Percentiles rank a stretch among this genome's conserved stretches.
Conservation (phyloP, 2,888 invertebrate species). For the Oligia fasciuncula region DNA sequence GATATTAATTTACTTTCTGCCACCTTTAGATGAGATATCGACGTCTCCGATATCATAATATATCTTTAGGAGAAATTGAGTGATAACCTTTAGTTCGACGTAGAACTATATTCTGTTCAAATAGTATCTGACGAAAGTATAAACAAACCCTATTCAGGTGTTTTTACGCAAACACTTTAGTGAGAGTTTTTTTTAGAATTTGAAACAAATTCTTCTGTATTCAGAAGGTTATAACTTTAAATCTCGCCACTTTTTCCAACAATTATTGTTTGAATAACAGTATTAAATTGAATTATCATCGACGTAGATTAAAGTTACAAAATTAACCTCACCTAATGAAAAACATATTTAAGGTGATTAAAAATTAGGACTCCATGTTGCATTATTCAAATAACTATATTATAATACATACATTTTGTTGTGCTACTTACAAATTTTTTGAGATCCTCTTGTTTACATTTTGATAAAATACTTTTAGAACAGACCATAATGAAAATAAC, state of each 20-base stretch:
- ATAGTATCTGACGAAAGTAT: neutral
- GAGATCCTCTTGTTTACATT: neutral
- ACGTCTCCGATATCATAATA: slow-evolving; percentile 23
- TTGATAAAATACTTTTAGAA: neutral
- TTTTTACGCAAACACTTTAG: neutral
- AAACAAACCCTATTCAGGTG: neutral
- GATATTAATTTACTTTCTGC: slow-evolving; percentile 49
- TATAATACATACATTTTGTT: neutral
- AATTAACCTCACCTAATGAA: neutral
- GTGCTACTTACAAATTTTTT: no score
- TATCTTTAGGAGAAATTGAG: slow-evolving; percentile 22
- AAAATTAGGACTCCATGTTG: neutral
- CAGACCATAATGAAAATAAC: neutral
- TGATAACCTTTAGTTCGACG: slow-evolving; percentile 25
- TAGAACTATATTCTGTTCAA: neutral
- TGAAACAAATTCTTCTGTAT: neutral
- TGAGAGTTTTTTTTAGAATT: neutral
- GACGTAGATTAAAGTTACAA: neutral
- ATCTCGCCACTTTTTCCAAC: neutral
- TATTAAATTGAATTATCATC: no score
- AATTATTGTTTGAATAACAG: neutral
- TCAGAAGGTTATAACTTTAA: neutral
- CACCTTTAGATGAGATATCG: slow-evolving; percentile 42
- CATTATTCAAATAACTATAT: neutral
- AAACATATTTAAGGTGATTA: neutral